Evolutionary conservation across 2,888 invertebrate genomes (phyloP).

Genomic region (Nomada fabriciana): DNA sequence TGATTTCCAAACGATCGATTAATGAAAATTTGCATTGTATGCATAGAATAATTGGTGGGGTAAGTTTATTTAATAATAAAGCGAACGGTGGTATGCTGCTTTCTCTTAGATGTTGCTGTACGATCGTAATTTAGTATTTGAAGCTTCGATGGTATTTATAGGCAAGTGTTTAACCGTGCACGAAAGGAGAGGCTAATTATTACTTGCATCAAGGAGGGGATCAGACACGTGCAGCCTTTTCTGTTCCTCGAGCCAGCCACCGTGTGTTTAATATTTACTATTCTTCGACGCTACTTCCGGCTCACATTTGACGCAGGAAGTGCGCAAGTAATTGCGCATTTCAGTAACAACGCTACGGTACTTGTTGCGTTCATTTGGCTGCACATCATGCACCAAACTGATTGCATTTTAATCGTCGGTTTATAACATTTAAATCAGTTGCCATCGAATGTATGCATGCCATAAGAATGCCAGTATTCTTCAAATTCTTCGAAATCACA

Average conservation of each 20-base stretch:
- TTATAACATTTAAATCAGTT: neutral
- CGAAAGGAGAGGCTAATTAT: conserved; percentile 21
- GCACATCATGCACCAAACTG: neutral
- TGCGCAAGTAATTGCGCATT: conserved; percentile 47
- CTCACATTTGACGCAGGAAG: conserved; percentile 72
- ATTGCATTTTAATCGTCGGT: neutral
- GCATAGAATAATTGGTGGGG: too few species aligned
- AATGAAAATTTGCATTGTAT: too few species aligned
- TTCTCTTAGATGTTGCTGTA: neutral
- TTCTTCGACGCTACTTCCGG: conserved; percentile 77
- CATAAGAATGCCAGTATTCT: too few species aligned
- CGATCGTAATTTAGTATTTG: conserved; percentile 5
- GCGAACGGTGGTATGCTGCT: too few species aligned
- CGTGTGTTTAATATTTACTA: conserved; percentile 74
- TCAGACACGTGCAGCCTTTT: conserved; percentile 51
- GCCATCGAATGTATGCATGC: neutral
- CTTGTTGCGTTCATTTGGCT: conserved; percentile 15
- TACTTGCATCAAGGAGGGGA: conserved; percentile 41
- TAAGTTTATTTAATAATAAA: too few species aligned
- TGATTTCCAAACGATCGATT: neutral
- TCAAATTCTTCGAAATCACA: too few species aligned
- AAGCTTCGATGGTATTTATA: conserved; percentile 1
- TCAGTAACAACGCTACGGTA: neutral
- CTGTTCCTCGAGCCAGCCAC: conserved; percentile 39
- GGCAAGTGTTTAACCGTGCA: conserved; percentile 32